These are phyloP conservation scores for Aphelenchoides besseyi DNA, from an alignment of 1,140 invertebrate species.

Conservation along the genomic window DNA sequence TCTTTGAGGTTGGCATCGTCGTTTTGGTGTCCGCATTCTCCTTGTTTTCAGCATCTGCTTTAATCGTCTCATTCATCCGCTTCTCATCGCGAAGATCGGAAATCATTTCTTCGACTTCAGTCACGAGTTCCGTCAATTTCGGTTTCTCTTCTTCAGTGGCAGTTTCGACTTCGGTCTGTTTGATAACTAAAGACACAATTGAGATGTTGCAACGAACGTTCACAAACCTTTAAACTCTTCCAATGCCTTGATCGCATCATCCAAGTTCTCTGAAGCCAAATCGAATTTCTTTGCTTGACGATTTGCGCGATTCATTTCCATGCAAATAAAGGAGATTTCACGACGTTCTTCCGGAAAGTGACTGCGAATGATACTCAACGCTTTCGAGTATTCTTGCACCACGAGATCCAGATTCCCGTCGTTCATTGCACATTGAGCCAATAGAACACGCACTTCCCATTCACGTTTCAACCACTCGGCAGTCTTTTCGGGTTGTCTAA, in stretches of 20 bases:
- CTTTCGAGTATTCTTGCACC: not conserved
- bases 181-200: not conserved
- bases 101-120: not conserved
- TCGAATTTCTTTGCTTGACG: not conserved
- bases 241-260: not conserved
- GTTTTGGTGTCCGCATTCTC: not conserved
- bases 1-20: not conserved
- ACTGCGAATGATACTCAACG: not conserved
- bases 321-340: not conserved
- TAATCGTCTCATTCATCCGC: not conserved
- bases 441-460: not conserved
- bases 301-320: not conserved
- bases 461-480: constrained; percentile 4
- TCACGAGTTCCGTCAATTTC: not conserved
- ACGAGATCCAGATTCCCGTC: not conserved
- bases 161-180: not conserved
- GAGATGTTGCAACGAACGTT: not conserved
- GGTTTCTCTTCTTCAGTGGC: not conserved
- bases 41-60: not conserved
- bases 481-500: not conserved
- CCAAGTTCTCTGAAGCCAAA: not conserved
- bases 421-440: not conserved
- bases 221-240: not conserved
- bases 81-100: not conserved
- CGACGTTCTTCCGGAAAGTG: not conserved